Evolutionary conservation across 1,140 invertebrate genomes (phyloP).

Genomic region (Ceratosolen solmsi): DNA sequence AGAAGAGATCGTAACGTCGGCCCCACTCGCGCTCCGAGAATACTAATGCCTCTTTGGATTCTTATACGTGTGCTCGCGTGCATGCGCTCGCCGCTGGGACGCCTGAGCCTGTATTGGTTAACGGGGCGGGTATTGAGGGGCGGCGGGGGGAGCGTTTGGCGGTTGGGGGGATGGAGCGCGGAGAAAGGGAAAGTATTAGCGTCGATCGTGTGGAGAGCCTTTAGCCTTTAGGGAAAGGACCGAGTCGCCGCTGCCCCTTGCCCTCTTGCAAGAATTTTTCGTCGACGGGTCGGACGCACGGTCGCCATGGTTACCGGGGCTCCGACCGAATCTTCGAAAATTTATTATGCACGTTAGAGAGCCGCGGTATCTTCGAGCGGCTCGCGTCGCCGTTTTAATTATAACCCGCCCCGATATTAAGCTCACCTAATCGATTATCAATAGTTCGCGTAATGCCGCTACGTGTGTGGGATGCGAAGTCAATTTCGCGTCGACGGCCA

Average conservation of each 20-base stretch:
- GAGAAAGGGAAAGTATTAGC: too few relatives aligned
- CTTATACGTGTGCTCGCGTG: background rate
- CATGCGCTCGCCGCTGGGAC: too few relatives aligned
- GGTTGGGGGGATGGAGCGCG: background rate
- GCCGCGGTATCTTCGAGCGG: background rate
- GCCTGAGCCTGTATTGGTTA: too few relatives aligned
- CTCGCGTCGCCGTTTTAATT: constrained; percentile 35
- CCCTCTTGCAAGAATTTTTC: constrained; percentile 3
- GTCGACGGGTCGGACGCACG: background rate
- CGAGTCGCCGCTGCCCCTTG: background rate
- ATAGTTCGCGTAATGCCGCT: constrained; percentile 24
- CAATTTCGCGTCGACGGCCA: background rate
- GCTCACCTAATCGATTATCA: constrained; percentile 42
- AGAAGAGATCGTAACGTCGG: constrained; percentile 23
- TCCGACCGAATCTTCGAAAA: constrained; percentile 2
- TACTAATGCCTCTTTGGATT: constrained; percentile 1
- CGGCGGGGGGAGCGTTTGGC: background rate
- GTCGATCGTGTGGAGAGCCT: background rate
- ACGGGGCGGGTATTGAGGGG: too few relatives aligned
- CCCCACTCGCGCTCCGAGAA: constrained; percentile 13
- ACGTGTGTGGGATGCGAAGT: constrained; percentile 6
- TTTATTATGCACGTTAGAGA: constrained; percentile 22
- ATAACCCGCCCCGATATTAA: background rate
- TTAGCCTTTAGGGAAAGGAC: background rate
- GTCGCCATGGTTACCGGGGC: constrained; percentile 31